Conservation (phyloP, 2,888 invertebrate genomes). For the Odontomyia ornata region DNA sequence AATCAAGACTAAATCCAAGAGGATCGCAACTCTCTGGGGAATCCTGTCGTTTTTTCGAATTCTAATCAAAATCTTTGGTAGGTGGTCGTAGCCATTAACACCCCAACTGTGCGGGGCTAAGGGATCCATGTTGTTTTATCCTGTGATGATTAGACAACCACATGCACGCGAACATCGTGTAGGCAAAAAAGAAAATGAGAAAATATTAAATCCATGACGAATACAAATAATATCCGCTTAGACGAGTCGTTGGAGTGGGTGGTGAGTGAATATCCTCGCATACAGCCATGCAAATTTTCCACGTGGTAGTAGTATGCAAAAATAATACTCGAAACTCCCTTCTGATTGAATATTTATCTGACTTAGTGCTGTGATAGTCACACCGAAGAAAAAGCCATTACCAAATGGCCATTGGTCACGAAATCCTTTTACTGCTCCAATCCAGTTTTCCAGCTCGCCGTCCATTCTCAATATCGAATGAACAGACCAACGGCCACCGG, state of each 20-base stretch:
- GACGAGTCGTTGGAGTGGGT: background rate
- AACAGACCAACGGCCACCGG: background rate
- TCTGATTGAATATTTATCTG: constrained; percentile 43
- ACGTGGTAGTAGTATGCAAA: constrained; percentile 26
- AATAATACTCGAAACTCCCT: constrained; percentile 36
- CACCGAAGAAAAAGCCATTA: constrained; percentile 30
- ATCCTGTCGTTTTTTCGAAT: constrained; percentile 49
- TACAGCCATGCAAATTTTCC: constrained; percentile 28
- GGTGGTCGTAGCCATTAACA: constrained; percentile 50
- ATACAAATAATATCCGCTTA: constrained; percentile 18
- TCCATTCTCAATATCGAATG: background rate
- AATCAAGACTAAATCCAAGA: constrained; percentile 42
- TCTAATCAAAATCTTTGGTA: constrained; percentile 52
- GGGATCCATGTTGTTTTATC: constrained; percentile 5
- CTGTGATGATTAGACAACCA: constrained; percentile 26
- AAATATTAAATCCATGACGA: constrained; percentile 40
- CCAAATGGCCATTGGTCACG: constrained; percentile 42
- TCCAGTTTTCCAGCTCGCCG: constrained; percentile 6
- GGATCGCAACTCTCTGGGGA: constrained; percentile 25
- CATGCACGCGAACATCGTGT: constrained; percentile 30
- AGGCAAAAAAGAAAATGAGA: constrained; percentile 27
- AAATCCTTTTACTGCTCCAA: constrained; percentile 16
- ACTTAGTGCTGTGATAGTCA: constrained; percentile 37
- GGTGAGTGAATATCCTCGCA: background rate
- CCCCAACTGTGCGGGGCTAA: background rate